Evolutionary conservation across 2,797 vertebrate genomes (phyloP).

Genomic region (Mallotus villosus): DNA sequence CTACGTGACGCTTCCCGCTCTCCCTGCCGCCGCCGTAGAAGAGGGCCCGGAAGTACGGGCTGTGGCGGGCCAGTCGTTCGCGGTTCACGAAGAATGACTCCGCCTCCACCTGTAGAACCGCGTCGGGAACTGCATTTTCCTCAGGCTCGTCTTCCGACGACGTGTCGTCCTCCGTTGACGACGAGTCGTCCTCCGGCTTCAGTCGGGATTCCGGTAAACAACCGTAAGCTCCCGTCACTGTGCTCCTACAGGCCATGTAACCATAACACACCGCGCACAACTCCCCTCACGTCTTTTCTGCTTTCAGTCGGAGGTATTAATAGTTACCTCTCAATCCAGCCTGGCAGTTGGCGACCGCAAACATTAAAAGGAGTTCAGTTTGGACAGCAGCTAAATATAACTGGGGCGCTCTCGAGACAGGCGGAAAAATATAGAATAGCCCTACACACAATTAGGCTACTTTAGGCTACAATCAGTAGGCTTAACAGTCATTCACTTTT

Average conservation of each 20-base stretch:
- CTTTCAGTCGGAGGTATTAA: conserved; percentile 61
- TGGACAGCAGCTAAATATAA: conserved; percentile 52
- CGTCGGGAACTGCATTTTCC: conserved; percentile 66
- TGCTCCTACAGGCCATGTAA: conserved; percentile 62
- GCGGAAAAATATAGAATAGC: neutral
- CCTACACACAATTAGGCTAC: neutral
- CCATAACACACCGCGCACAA: conserved; percentile 26
- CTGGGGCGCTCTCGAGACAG: neutral
- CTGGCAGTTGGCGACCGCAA: conserved; percentile 28
- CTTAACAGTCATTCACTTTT: neutral
- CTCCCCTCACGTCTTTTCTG: conserved; percentile 27
- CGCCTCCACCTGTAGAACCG: conserved; percentile 73
- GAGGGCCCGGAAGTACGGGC: conserved; percentile 85
- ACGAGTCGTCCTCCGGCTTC: conserved; percentile 29
- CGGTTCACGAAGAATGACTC: conserved; percentile 82
- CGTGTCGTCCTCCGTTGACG: conserved; percentile 34
- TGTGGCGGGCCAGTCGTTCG: conserved; percentile 73
- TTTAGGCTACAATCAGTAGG: neutral
- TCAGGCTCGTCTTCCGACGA: conserved; percentile 19
- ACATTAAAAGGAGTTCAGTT: conserved; percentile 45
- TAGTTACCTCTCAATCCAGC: conserved; percentile 54
- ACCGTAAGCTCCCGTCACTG: conserved; percentile 33
- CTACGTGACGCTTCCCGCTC: conserved; percentile 70
- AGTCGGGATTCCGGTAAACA: conserved; percentile 29
- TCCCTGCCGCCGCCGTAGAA: conserved; percentile 85